Percentiles rank a stretch among this genome's conserved stretches.
Evolutionary conservation across 2,888 invertebrate species (phyloP).

Genomic region (Leucoptera coffeella): DNA sequence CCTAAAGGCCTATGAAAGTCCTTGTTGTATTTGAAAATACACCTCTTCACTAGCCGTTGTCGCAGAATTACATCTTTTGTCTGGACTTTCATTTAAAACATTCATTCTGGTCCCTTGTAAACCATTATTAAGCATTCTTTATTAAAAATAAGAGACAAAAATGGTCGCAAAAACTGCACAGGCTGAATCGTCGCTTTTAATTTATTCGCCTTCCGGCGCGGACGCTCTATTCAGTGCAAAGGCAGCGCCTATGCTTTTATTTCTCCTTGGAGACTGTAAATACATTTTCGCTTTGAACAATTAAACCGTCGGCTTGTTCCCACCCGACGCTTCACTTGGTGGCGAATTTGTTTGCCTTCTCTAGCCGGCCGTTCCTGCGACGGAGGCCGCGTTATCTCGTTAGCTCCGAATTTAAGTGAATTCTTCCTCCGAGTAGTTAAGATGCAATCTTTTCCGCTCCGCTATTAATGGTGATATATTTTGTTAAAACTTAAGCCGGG

Average conservation of each 20-base stretch:
- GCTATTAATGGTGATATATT: slow-evolving; percentile 15
- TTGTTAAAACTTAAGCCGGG: slow-evolving; percentile 15
- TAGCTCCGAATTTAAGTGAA: slow-evolving; percentile 24
- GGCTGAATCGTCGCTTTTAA: slow-evolving; percentile 30
- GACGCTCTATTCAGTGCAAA: slow-evolving; percentile 27
- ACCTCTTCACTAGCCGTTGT: no score
- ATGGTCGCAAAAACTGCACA: slow-evolving; percentile 21
- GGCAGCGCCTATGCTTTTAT: slow-evolving; percentile 37
- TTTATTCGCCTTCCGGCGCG: slow-evolving; percentile 28
- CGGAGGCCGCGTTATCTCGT: slow-evolving; percentile 16
- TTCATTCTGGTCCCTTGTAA: slow-evolving; percentile 12
- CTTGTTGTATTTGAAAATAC: no score
- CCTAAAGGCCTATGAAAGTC: no score
- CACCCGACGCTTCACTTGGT: slow-evolving; percentile 15
- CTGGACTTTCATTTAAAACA: no score
- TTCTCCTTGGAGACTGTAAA: slow-evolving; percentile 14
- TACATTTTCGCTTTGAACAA: slow-evolving; percentile 17
- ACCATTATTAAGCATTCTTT: slow-evolving; percentile 16
- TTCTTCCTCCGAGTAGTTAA: slow-evolving; percentile 14
- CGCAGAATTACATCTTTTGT: no score
- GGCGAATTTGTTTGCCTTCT: slow-evolving; percentile 23
- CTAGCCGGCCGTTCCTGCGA: no score
- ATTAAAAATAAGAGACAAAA: slow-evolving; percentile 17
- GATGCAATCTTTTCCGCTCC: slow-evolving; percentile 11
- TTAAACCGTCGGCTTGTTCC: slow-evolving; percentile 15